Percentiles rank a stretch among this genome's conserved stretches.
Evolutionary conservation across 2,888 invertebrate genomes (phyloP).

Genomic region (Amiota communis): DNA sequence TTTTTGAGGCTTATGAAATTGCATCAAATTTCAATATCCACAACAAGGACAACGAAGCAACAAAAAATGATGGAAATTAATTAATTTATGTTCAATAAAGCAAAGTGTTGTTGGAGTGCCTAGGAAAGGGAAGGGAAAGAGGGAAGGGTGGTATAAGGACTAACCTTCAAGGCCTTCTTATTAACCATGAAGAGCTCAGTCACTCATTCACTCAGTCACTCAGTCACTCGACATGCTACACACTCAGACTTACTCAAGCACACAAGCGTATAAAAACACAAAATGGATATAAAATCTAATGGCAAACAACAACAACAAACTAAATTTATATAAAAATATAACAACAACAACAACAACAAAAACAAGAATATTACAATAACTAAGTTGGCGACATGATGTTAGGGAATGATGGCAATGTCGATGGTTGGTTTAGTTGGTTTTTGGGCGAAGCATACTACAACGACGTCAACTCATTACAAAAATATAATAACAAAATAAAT

Average conservation of each 20-base stretch:
- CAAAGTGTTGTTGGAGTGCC: background rate
- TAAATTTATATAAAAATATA: background rate
- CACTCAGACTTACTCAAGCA: slow-evolving; percentile 21
- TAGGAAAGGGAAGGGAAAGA: too few species aligned
- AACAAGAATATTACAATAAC: slow-evolving; percentile 31
- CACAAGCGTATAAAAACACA: slow-evolving; percentile 31
- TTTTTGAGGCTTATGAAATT: slow-evolving; percentile 11
- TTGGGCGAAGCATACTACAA: slow-evolving; percentile 16
- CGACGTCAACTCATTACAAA: slow-evolving; percentile 62
- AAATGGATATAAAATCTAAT: slow-evolving; percentile 44
- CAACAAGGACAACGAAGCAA: slow-evolving; percentile 7
- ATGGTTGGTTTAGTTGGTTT: too few species aligned
- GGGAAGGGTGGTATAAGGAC: too few species aligned
- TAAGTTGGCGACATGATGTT: too few species aligned
- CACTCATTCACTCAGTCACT: too few species aligned
- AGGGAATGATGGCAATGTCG: too few species aligned
- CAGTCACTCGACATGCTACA: background rate
- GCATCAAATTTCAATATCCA: background rate
- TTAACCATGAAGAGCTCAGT: too few species aligned
- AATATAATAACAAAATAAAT: slow-evolving; percentile 67
- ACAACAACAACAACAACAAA: slow-evolving; percentile 17
- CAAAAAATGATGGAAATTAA: slow-evolving; percentile 24
- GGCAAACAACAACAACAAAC: slow-evolving; percentile 15
- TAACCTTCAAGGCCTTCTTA: too few species aligned
- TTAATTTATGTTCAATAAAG: slow-evolving; percentile 16